These are phyloP conservation scores for Odontocolon sp. DNA, from an alignment of 2,888 invertebrate genomes.

Conservation along the genomic window DNA sequence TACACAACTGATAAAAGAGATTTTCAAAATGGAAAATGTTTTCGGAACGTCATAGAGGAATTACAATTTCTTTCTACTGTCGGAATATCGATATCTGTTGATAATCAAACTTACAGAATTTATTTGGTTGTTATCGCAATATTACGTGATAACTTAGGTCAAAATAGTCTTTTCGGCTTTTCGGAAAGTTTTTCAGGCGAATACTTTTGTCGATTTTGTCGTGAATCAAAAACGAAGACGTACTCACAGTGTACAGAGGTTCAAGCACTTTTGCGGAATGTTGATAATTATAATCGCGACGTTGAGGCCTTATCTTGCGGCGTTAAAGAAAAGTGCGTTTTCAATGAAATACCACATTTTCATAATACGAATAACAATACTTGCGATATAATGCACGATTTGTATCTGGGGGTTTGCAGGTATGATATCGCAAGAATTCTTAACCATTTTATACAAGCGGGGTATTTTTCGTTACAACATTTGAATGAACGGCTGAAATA, in stretches of 20 bases:
- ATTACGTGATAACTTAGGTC: constrained; percentile 51
- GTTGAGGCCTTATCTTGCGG: constrained; percentile 54
- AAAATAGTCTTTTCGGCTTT: constrained; percentile 42
- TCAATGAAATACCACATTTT: constrained; percentile 63
- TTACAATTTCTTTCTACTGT: constrained; percentile 59
- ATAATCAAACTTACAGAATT: constrained; percentile 11
- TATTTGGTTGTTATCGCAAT: constrained; percentile 39
- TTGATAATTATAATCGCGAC: constrained; percentile 59
- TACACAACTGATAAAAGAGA: constrained; percentile 27
- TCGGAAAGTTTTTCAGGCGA: constrained; percentile 42
- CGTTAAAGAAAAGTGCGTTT: constrained; percentile 62
- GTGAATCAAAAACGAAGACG: constrained; percentile 49
- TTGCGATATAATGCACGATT: constrained; percentile 67
- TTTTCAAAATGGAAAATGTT: constrained; percentile 36
- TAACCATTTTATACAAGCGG: constrained; percentile 39
- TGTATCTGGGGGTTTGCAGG: constrained; percentile 47
- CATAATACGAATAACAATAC: constrained; percentile 63
- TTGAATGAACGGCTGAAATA: constrained; percentile 48
- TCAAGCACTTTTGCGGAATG: constrained; percentile 49
- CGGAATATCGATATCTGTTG: constrained; percentile 41
- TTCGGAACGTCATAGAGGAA: constrained; percentile 59
- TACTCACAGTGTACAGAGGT: constrained; percentile 47
- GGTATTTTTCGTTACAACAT: constrained; percentile 42
- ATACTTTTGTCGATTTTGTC: constrained; percentile 68
- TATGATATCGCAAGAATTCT: constrained; percentile 54